These are phyloP conservation scores for Pampus argenteus DNA, from an alignment of 2,797 vertebrate species.

Conservation along the genomic window DNA sequence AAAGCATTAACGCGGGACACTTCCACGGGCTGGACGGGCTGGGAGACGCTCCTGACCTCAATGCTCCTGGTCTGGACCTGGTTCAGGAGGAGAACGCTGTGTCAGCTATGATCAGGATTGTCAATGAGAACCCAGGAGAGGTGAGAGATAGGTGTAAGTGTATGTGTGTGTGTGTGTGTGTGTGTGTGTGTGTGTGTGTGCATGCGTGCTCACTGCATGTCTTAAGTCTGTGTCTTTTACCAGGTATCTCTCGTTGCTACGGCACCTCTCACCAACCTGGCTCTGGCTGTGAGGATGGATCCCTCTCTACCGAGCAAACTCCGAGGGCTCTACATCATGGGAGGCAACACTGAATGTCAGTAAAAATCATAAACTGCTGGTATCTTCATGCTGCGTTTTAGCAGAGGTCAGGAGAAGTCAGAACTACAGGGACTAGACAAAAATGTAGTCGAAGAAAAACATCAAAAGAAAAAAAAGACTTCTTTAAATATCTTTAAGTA, in stretches of 20 bases:
- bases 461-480: not conserved
- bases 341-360: slow-evolving; percentile 87
- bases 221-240: slow-evolving; percentile 11
- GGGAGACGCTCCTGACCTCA: slow-evolving; percentile 82
- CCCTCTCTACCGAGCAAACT: slow-evolving; percentile 83
- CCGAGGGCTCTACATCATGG: slow-evolving; percentile 84
- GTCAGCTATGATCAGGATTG: slow-evolving; percentile 83
- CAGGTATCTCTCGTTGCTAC: slow-evolving; percentile 85
- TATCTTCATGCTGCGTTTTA: not conserved
- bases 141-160: slow-evolving; percentile 51
- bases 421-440: not conserved
- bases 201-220: not conserved
- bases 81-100: slow-evolving; percentile 80
- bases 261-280: slow-evolving; percentile 87
- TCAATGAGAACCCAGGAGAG: slow-evolving; percentile 82
- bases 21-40: slow-evolving; percentile 86
- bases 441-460: not conserved
- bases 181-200: not conserved
- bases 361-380: not conserved
- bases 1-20: slow-evolving; percentile 40
- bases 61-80: slow-evolving; percentile 76
- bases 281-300: slow-evolving; percentile 85
- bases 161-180: not conserved
- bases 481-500: no score
- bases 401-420: not conserved